Conservation (phyloP, 2,113 vertebrate genomes). For the Sigmodon hispidus region DNA sequence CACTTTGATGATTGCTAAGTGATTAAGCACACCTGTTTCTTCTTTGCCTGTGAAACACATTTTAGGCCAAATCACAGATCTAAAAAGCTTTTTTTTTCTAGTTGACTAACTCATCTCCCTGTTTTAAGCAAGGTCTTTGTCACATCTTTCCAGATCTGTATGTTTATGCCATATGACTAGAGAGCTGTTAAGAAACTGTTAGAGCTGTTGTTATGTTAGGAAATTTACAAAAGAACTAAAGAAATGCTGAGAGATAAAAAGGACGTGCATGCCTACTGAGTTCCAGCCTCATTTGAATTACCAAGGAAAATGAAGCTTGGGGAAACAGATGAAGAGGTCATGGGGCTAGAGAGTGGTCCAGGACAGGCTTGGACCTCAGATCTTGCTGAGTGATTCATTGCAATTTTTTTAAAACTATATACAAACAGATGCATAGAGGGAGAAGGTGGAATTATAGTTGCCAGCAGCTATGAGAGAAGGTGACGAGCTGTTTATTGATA, state of each 20-base stretch:
- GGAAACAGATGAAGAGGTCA: background rate
- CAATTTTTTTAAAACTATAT: background rate
- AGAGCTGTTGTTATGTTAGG: conserved; percentile 33
- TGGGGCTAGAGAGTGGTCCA: too few species aligned
- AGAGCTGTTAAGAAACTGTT: conserved; percentile 29
- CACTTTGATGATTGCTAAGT: conserved; percentile 58
- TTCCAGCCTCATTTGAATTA: conserved; percentile 18
- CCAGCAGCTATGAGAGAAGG: background rate
- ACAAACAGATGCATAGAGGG: background rate
- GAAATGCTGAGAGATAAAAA: background rate
- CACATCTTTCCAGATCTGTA: background rate
- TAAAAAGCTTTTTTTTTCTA: background rate
- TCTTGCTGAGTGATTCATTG: background rate
- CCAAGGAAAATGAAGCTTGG: background rate
- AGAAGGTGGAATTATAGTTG: background rate
- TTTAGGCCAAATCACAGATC: conserved; percentile 32
- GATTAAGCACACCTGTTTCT: conserved; percentile 64
- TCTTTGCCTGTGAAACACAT: conserved; percentile 44
- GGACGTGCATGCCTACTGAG: background rate
- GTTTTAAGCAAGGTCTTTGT: conserved; percentile 41
- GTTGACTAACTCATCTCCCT: conserved; percentile 46
- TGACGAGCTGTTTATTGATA: background rate
- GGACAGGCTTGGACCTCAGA: background rate
- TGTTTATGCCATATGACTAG: conserved; percentile 32
- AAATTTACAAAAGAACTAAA: conserved; percentile 37